Evolutionary conservation across 2,797 vertebrate genomes (phyloP), one percentile per base, ranked within the genome.

Genomic region (Argya squamiceps): DNA sequence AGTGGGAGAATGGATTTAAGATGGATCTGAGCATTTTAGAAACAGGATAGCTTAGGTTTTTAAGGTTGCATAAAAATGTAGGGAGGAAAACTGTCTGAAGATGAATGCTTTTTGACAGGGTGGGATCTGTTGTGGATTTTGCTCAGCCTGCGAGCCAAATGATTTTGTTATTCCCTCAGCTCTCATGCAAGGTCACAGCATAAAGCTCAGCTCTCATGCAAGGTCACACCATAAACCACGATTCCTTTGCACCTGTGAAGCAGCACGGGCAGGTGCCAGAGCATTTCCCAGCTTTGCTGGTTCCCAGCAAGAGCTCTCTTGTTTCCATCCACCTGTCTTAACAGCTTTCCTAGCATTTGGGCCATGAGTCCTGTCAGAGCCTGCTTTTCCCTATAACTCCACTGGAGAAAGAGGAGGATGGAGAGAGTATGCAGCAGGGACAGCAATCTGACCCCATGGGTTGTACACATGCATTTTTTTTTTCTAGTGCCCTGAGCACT

Each of bases 391-490:
- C 27, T 30, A 0, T 50, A 50, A n/a, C 4, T 78, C 12, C 76
- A n/a, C 20, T 83, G 44, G 21, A 75, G 13, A 46, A 53, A 29
- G 34, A 39, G 39, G 1, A 6, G 5, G 14, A 21, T 0, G 3
- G 52, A n/a, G 21, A 41, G 7, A 26, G 5, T 41, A 1, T 65
- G 34, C 26, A 83, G 34, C 49, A 65, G 47, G 41, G 30, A 30
- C 21, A 65, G 24, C n/a, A 12, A 0, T 27, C 32, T 55, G 34
- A 73, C n/a, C 50, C 68, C 2, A 0, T 6, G 21, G 7, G 3
- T 60, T 78, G 36, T 18, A 41, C 29, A 29, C 11, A 6, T 1
- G 1, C 16, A 1, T 43, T 30, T 92, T 84, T 60, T 60, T 63
- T 65, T 91, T 22, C 19, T 22, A 29, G 17, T 59, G 53, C 81